Base-by-base conservation (phyloP, 2,113 vertebrate species). In the Casuarius casuarius region DNA sequence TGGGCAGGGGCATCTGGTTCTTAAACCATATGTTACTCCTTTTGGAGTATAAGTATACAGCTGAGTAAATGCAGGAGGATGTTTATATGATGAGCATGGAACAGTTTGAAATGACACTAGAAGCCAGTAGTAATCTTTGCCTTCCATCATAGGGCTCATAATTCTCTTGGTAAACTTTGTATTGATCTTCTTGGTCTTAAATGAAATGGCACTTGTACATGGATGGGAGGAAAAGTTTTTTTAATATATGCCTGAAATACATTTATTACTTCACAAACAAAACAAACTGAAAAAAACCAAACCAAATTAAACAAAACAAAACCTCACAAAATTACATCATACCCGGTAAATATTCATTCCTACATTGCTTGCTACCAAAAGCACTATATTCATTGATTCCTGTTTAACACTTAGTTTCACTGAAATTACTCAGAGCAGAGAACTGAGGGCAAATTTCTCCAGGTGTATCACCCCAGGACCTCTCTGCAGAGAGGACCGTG, bases 1-100 rank as follows among this genome's bases (percentile, higher is more conserved):
- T 97, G 93, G 97, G 95, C 87, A 88, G 95, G 91, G 97, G 92
- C 92, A 95, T 95, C 96, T 97, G 92, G 84, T 94, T 96, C 92
- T 97, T 38, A 1, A 38, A 91, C 94, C 96, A 96, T 96, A 97
- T 94, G 97, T 84, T 95, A 73, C 81, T 95, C 71, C 72, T 91
- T 95, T 95, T 88, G 91, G 84, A 94, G 67, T 80, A 3, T 63
- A 97, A 96, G 89, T 90, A 67, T 94, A 80, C 74, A 91, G 89
- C 89, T 95, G 95, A 95, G 94, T 97, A 96, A 92, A 94, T 81
- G 82, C 91, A 95, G 94, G 56, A 56, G 85, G 82, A 56, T 96
- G 95, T 96, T 96, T 94, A 77, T 92, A 88, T 48, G 61, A 90
- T 51, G 68, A 97, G 42, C 91, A 92, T 88, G 87, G 71, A 90